phyloP scores from a whole-genome alignment of 2,888 invertebrate genomes.

The Drosophila multiciliata region DNA sequence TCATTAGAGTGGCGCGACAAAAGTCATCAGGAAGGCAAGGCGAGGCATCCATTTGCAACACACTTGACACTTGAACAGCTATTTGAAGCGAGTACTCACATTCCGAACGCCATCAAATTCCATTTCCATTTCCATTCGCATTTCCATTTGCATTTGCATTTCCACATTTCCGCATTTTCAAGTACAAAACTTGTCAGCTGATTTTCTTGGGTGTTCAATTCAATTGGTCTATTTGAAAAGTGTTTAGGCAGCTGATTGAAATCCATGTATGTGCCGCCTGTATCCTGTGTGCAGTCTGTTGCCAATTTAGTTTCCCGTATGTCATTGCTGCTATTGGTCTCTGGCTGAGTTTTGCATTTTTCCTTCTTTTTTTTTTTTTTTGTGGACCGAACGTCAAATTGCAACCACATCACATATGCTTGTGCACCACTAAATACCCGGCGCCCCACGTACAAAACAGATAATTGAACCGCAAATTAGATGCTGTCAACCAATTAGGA shows the following conservation, averaged over 20 bases:
- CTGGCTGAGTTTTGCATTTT: conserved; percentile 30
- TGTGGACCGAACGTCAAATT: conserved; percentile 12
- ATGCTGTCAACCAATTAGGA: conserved; percentile 62
- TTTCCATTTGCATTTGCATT: background rate
- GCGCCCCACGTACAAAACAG: background rate
- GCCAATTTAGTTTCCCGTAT: conserved; percentile 30
- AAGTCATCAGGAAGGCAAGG: conserved; percentile 40
- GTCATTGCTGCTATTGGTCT: conserved; percentile 9
- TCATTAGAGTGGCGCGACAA: conserved; percentile 65
- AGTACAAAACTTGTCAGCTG: conserved; percentile 50
- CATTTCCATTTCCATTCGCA: background rate
- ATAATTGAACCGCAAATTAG: conserved; percentile 60
- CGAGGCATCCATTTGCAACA: conserved; percentile 19
- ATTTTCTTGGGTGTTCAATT: conserved; percentile 61
- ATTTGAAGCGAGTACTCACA: conserved; percentile 49
- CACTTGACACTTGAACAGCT: conserved; percentile 69
- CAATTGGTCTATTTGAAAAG: conserved; percentile 52
- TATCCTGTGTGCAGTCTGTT: conserved; percentile 22
- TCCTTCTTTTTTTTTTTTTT: conserved; percentile 3
- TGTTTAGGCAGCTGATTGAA: conserved; percentile 74
- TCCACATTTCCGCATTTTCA: background rate
- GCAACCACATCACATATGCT: conserved; percentile 37
- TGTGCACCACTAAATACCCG: conserved; percentile 10
- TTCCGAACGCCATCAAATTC: conserved; percentile 1
- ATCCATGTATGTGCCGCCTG: conserved; percentile 38